phyloP scores from a whole-genome alignment of 2,113 vertebrate species.

The Tenrec ecaudatus region DNA sequence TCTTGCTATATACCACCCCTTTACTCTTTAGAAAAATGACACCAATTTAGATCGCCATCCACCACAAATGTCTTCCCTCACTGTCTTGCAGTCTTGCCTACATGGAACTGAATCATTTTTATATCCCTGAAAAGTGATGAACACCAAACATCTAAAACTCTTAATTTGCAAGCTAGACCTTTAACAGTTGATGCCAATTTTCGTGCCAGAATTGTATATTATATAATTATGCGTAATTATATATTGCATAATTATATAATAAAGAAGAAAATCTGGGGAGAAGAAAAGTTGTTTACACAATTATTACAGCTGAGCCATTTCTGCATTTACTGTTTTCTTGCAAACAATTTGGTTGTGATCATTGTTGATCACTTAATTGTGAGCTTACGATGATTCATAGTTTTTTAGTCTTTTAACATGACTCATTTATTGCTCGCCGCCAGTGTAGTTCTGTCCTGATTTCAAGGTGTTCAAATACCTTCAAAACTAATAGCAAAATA shows the following conservation, averaged over 20 bases:
- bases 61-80: conserved; percentile 36
- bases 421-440: not conserved
- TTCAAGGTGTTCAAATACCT: conserved; percentile 18
- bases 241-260: not conserved
- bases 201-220: not conserved
- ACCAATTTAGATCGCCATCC: conserved; percentile 47
- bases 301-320: not conserved
- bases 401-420: conserved; percentile 9
- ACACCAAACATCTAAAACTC: conserved; percentile 46
- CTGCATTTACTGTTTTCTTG: conserved; percentile 35
- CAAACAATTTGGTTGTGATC: conserved; percentile 3
- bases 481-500: conserved; percentile 59
- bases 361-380: not conserved
- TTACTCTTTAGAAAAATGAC: conserved; percentile 56
- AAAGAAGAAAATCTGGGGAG: not conserved
- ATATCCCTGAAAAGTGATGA: conserved; percentile 48
- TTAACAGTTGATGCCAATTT: conserved; percentile 40
- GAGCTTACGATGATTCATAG: not conserved
- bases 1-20: conserved; percentile 41
- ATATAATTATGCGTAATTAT: not conserved
- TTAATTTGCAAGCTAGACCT: conserved; percentile 32
- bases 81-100: conserved; percentile 24
- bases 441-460: conserved; percentile 20
- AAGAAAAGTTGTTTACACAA: conserved; percentile 33
- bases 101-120: conserved; percentile 53